Percentiles rank a stretch among this genome's conserved stretches.
phyloP scores from a whole-genome alignment of 1,140 invertebrate genomes.

The Drosophila rhopaloa region DNA sequence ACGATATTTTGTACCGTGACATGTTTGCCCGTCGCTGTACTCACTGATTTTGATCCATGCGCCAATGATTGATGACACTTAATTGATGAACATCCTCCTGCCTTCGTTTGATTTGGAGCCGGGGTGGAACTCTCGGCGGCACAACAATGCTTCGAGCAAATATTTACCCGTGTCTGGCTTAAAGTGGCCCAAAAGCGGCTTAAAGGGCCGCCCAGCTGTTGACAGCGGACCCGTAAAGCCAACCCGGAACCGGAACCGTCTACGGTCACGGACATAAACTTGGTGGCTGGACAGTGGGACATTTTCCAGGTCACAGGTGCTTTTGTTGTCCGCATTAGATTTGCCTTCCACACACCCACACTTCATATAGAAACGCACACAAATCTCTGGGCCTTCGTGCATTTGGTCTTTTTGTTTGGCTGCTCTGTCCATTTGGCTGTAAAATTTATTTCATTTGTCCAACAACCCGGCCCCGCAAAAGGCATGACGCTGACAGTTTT shows the following conservation, averaged over 20 bases:
- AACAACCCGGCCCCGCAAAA: conserved; percentile 48
- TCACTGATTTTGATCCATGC: conserved; percentile 65
- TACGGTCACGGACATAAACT: conserved; percentile 22
- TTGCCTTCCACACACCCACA: conserved; percentile 40
- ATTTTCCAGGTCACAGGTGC: conserved; percentile 81
- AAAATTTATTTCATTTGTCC: conserved; percentile 82
- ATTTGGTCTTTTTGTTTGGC: conserved; percentile 67
- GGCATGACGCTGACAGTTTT: conserved; percentile 82
- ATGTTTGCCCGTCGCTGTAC: conserved; percentile 67
- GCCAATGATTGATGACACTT: conserved; percentile 78
- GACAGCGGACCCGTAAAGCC: conserved; percentile 17
- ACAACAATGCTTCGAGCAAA: conserved; percentile 39
- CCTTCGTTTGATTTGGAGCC: background rate
- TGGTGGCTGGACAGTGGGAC: conserved; percentile 15
- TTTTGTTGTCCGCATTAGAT: conserved; percentile 82
- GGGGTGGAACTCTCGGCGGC: conserved; percentile 2
- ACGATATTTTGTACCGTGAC: conserved; percentile 78
- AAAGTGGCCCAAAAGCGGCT: conserved; percentile 54
- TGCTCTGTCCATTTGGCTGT: conserved; percentile 77
- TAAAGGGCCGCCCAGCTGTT: conserved; percentile 50
- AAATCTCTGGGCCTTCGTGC: conserved; percentile 55
- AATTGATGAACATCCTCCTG: conserved; percentile 69
- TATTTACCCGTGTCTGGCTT: conserved; percentile 68
- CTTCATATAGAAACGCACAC: conserved; percentile 24
- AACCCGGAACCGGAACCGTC: conserved; percentile 1